Evolutionary conservation across 2,888 invertebrate species (phyloP), one percentile per base, ranked within the genome.

Genomic region (Thera britannica): DNA sequence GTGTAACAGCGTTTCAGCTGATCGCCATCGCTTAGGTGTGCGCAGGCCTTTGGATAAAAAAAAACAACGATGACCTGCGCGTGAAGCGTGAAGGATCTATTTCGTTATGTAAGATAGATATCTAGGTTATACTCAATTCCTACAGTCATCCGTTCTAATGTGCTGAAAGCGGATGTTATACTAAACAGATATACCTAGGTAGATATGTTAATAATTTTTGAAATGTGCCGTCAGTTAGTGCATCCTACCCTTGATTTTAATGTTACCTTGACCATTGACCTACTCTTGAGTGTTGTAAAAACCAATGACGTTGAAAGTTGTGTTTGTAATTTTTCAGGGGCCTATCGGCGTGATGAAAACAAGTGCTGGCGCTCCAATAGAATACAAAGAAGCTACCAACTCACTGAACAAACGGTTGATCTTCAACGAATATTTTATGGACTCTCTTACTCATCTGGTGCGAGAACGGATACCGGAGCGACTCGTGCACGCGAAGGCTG

Each of bases 401-500:
- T 97, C 98, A 0, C 96, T 96, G 3, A 98, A 98, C 0, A 95
- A 95, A 0, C 93, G 95, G 46, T 93, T 98, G 3, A 85, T 98
- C 9, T 97, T 98, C 85, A 98, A 98, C 86, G 95, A 95, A 74
- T 95, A 95, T 60, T 96, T 95, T 70, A 79, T 97, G 65, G 97
- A 97, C 78, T 96, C 96, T 80, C 87, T 97, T 75, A 94, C 96
- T 0, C 96, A 97, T 82, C 97, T 98, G 79, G 95, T 96, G 80
- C 93, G 98, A 44, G 98, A 98, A 86, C 95, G 98, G 60, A 98
- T 98, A 76, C 98, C 98, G 0, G 98, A 98, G 84, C 95, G 98
- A 74, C 96, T 98, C 0, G 98, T 98, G 0, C 98, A 98, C 85
- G 98, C 98, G 0, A 98, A 98, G 88, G 98, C 98, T 71, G 97